phyloP scores from a whole-genome alignment of 1,140 invertebrate species.

The Ips nitidus region DNA sequence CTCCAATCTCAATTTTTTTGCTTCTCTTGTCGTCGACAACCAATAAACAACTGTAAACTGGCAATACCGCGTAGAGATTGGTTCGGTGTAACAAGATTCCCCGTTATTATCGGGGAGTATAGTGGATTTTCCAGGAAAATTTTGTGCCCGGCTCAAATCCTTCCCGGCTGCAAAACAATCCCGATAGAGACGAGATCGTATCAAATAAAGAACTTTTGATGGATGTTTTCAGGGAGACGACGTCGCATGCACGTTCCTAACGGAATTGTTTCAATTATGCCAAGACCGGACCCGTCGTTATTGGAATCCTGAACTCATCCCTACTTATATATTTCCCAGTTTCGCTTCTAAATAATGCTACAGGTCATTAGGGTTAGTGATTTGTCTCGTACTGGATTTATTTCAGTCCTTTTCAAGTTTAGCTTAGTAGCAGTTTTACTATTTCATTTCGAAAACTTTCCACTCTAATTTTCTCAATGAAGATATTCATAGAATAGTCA shows the following conservation, averaged over 20 bases:
- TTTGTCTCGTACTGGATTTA: too few species aligned
- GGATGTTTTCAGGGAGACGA: neutral
- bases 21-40: too few species aligned
- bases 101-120: neutral
- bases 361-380: too few species aligned
- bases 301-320: neutral
- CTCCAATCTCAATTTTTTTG: too few species aligned
- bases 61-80: neutral
- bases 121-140: neutral
- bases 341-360: too few species aligned
- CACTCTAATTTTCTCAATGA: too few species aligned
- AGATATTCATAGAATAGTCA: too few species aligned
- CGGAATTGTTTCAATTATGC: slow-evolving; percentile 1
- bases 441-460: too few species aligned
- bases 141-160: neutral
- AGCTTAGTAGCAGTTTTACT: too few species aligned
- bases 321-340: neutral
- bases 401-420: too few species aligned
- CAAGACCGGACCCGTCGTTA: slow-evolving; percentile 1
- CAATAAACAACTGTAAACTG: too few species aligned
- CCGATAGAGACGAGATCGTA: slow-evolving; percentile 1
- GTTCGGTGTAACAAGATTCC: slow-evolving; percentile 2
- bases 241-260: neutral
- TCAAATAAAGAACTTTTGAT: slow-evolving; percentile 7
- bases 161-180: neutral